Evolutionary conservation across 1,140 invertebrate genomes (phyloP), one percentile per base, ranked within the genome.

Genomic region (Brachionus rotundiformis): DNA sequence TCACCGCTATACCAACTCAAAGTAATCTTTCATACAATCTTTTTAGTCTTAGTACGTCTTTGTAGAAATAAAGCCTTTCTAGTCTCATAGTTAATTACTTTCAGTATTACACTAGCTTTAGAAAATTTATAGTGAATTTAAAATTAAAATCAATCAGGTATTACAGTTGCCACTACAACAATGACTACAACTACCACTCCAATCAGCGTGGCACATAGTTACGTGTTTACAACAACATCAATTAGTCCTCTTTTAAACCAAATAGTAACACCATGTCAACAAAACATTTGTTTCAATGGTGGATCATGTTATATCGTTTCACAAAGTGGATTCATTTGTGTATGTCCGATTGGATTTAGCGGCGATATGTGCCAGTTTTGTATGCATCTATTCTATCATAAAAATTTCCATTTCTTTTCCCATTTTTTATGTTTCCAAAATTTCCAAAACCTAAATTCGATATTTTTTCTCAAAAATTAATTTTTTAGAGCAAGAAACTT

Each of bases 261-360:
- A 79, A 79, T 79, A 16, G 76, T 79, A 10, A 79, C 47, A n/a
- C 47, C 76, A 39, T 79, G 76, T 41, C 59, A 54, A 39, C 76
- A 63, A 63, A 79, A 79, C 23, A 79, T 79, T n/a, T 79, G 76
- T 27, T 79, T 90, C 94, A 19, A 95, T 98, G 33, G 95, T 94
- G 11, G 92, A 93, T 0, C 86, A 92, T 79, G 76, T 27, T 79
- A 79, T 11, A 79, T 79, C 16, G 76, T 79, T 8, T 79, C 76
- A 8, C 76, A 79, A 63, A 79, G 76, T 63, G 76, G 76, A 6
- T 96, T 93, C 89, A 91, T 91, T 82, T 96, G 94, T 88, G 92
- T 90, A 63, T 87, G 86, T 82, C 36, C 23, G 54, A 77, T 82
- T 5, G 86, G 86, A 3, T 82, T 83, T 8, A 81, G 61, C 39